These are phyloP conservation scores for Umimayanthus kanabou DNA, from an alignment of 92 coral and sea anemone species.

Conservation along the genomic window DNA sequence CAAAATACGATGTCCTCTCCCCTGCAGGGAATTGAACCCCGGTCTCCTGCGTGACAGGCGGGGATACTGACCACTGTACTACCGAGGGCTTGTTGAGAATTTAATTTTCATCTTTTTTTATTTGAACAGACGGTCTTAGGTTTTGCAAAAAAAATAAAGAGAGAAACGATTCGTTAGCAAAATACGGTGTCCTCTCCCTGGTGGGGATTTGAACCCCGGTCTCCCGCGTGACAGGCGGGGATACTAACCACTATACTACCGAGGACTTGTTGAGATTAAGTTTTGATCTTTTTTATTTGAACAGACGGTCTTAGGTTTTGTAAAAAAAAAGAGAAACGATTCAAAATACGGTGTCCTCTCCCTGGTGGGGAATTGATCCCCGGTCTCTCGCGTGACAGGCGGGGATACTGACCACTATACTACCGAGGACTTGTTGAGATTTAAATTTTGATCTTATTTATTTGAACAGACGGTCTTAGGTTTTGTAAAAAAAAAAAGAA, in stretches of 20 bases:
- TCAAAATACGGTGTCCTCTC: slow-evolving; percentile 54
- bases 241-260: slow-evolving; percentile 95
- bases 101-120: too few relatives aligned
- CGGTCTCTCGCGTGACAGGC: slow-evolving; percentile 99
- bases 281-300: too few relatives aligned
- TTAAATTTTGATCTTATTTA: too few relatives aligned
- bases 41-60: slow-evolving; percentile 99
- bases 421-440: slow-evolving; percentile 54
- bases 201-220: slow-evolving; percentile 99
- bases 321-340: too few relatives aligned
- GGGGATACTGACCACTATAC: slow-evolving; percentile 98
- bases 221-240: slow-evolving; percentile 99
- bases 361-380: slow-evolving; percentile 99
- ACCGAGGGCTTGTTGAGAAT: slow-evolving; percentile 51
- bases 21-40: slow-evolving; percentile 99
- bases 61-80: slow-evolving; percentile 96
- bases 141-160: too few relatives aligned
- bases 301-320: too few relatives aligned
- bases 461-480: too few relatives aligned
- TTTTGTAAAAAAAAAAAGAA: too few relatives aligned
- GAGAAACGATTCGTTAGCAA: too few relatives aligned
- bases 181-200: slow-evolving; percentile 75
- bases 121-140: too few relatives aligned
- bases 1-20: slow-evolving; percentile 60
- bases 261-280: slow-evolving; percentile 26